phyloP scores from a whole-genome alignment of 1,140 invertebrate genomes.

The Drosophila sproati region DNA sequence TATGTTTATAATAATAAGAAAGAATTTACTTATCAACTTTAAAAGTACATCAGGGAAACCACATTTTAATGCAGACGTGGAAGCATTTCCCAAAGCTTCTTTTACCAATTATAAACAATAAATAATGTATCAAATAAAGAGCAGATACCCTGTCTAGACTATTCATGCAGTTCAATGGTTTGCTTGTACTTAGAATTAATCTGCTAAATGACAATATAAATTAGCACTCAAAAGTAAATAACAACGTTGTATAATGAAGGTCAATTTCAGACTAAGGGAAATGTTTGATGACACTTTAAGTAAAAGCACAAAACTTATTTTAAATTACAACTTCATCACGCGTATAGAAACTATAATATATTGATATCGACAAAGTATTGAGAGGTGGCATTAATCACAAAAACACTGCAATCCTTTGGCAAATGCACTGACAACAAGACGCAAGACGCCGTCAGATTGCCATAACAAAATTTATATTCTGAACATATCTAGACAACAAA shows the following conservation, averaged over 20 bases:
- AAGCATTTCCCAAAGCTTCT: too few relatives aligned
- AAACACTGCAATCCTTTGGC: slow-evolving; percentile 21
- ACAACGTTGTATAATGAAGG: slow-evolving; percentile 5
- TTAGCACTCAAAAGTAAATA: slow-evolving; percentile 50
- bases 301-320: not conserved
- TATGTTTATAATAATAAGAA: too few relatives aligned
- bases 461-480: slow-evolving; percentile 7
- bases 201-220: slow-evolving; percentile 38
- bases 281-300: not conserved
- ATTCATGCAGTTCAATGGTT: not conserved
- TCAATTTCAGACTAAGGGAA: not conserved
- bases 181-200: slow-evolving; percentile 24
- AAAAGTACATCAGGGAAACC: too few relatives aligned
- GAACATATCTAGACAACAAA: slow-evolving; percentile 7
- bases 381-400: slow-evolving; percentile 23
- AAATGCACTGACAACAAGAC: slow-evolving; percentile 29
- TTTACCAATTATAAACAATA: not conserved
- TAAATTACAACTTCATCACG: not conserved
- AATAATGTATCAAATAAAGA: not conserved
- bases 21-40: too few relatives aligned
- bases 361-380: slow-evolving; percentile 3
- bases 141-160: slow-evolving; percentile 32
- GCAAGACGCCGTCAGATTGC: slow-evolving; percentile 20
- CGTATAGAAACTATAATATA: not conserved
- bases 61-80: too few relatives aligned